Percentiles rank a stretch among this genome's conserved stretches.
Conservation (phyloP, 2,888 invertebrate species). For the Pachycephus smyrnensis region DNA sequence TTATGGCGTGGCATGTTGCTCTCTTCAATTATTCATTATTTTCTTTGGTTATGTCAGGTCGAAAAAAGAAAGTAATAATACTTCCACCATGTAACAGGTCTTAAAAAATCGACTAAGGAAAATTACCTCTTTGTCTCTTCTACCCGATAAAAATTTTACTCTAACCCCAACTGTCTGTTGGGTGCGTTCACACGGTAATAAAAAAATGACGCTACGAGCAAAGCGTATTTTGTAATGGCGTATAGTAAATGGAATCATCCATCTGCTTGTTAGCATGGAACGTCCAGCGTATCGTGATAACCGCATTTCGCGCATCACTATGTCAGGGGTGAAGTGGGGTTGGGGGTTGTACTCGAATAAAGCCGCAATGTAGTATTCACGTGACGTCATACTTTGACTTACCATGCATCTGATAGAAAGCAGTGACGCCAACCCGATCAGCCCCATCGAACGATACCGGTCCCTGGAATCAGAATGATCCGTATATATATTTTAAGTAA, state of each 20-base stretch:
- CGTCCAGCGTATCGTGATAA: not conserved
- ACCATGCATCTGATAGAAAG: conserved; percentile 91
- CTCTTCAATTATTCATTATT: not conserved
- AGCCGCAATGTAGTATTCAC: conserved; percentile 2
- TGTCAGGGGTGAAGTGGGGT: not conserved
- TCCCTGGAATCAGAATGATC: conserved; percentile 73
- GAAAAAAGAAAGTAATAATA: not conserved
- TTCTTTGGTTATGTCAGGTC: not conserved
- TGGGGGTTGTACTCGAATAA: not conserved
- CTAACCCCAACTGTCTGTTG: not conserved
- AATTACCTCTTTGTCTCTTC: not conserved
- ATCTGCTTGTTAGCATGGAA: conserved; percentile 26
- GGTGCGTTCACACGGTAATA: not conserved
- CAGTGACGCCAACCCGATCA: conserved; percentile 88
- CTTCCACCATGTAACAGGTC: not conserved
- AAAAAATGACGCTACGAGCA: not conserved
- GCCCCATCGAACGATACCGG: conserved; percentile 91
- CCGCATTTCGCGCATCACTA: conserved; percentile 3
- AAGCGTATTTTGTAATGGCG: not conserved
- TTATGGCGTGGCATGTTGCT: not conserved
- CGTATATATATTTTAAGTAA: not conserved
- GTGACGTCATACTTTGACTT: conserved; percentile 43
- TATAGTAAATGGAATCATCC: conserved; percentile 37
- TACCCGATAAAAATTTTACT: not conserved
- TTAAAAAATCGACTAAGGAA: not conserved